Percentiles rank a stretch among this genome's conserved stretches.
Conservation (phyloP, 2,113 vertebrate species). For the Piaya cayana region DNA sequence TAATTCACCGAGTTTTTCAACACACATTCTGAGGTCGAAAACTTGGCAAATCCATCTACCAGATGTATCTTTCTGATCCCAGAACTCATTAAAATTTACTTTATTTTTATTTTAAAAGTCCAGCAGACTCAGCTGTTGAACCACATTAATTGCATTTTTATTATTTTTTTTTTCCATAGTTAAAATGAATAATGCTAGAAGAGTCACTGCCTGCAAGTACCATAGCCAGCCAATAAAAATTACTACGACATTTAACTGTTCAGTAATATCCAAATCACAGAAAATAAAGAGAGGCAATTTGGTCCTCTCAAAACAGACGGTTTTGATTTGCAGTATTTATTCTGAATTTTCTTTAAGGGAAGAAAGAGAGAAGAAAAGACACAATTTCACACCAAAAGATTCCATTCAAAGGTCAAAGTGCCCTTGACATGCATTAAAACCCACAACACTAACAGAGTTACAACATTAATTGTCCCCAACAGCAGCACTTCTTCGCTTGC, state of each 20-base stretch:
- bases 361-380: neutral
- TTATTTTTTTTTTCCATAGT: conserved; percentile 61
- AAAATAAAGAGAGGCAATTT: conserved; percentile 47
- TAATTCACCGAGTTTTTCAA: conserved; percentile 67
- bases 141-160: conserved; percentile 58
- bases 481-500: neutral
- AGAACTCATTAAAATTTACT: conserved; percentile 68
- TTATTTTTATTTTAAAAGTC: conserved; percentile 14
- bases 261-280: conserved; percentile 46
- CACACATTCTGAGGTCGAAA: conserved; percentile 62
- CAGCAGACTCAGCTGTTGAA: conserved; percentile 60
- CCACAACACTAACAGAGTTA: neutral
- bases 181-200: conserved; percentile 46
- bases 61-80: conserved; percentile 68
- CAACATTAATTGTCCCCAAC: neutral
- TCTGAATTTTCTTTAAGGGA: conserved; percentile 23
- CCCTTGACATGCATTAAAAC: conserved; percentile 36
- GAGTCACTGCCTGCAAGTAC: conserved; percentile 37
- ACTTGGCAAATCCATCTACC: conserved; percentile 59
- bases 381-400: conserved; percentile 37
- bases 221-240: conserved; percentile 44
- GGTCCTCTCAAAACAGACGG: conserved; percentile 41
- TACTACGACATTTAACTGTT: conserved; percentile 14
- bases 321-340: conserved; percentile 44
- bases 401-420: conserved; percentile 4